Evolutionary conservation across 2,797 vertebrate genomes (phyloP).

Genomic region (Thalassophryne amazonica): DNA sequence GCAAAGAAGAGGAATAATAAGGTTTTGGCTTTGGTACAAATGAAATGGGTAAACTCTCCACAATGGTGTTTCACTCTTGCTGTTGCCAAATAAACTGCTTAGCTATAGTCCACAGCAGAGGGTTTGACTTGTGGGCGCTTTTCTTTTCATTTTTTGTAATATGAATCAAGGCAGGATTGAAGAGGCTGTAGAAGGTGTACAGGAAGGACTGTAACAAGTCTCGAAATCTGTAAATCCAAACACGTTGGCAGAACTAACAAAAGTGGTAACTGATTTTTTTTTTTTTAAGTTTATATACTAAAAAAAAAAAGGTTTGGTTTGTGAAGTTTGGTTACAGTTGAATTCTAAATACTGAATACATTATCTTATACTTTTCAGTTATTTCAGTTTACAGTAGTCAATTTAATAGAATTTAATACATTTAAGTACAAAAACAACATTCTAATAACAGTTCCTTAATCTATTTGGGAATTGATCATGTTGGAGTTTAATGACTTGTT

Average conservation of each 20-base stretch:
- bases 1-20: constrained; percentile 52
- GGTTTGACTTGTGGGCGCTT: constrained; percentile 35
- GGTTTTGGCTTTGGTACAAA: constrained; percentile 45
- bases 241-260: too few species aligned
- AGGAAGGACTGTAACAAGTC: not conserved
- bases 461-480: too few species aligned
- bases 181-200: not conserved
- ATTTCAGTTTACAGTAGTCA: too few species aligned
- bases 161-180: constrained; percentile 31
- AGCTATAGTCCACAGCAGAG: constrained; percentile 46
- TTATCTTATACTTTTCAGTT: too few species aligned
- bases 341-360: too few species aligned
- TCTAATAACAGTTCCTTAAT: too few species aligned
- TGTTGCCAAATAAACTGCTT: constrained; percentile 46
- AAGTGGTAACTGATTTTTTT: too few species aligned
- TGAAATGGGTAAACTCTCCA: constrained; percentile 34
- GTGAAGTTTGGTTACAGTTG: constrained; percentile 11
- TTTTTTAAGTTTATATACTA: constrained; percentile 1
- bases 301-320: not conserved
- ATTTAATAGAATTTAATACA: too few species aligned
- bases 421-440: too few species aligned
- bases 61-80: constrained; percentile 18
- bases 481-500: too few species aligned
- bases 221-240: too few species aligned
- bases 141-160: too few species aligned